Percentiles rank a stretch among this genome's conserved stretches.
phyloP scores from a whole-genome alignment of 2,113 vertebrate genomes.

The Scomber japonicus region DNA sequence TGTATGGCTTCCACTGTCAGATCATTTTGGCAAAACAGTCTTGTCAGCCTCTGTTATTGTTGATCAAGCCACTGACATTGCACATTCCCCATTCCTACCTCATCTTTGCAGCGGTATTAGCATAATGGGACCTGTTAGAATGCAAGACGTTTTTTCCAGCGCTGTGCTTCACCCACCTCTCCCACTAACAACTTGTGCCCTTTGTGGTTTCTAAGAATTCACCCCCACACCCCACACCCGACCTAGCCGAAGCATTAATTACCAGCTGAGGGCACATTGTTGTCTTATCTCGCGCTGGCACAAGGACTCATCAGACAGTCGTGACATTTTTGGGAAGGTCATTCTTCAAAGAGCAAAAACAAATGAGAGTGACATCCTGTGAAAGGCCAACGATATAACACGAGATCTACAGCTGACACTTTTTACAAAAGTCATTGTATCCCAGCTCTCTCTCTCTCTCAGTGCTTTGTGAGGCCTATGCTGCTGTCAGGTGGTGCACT shows the following conservation, averaged over 20 bases:
- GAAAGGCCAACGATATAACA: conserved; percentile 53
- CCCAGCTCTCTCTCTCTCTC: conserved; percentile 14
- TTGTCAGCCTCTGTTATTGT: conserved; percentile 30
- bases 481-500: neutral
- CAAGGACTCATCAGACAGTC: conserved; percentile 52
- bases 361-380: conserved; percentile 55
- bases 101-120: conserved; percentile 40
- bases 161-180: conserved; percentile 3
- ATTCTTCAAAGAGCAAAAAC: conserved; percentile 63
- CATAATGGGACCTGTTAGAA: conserved; percentile 58
- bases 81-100: conserved; percentile 25
- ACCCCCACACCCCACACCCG: conserved; percentile 45
- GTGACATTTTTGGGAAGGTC: conserved; percentile 69
- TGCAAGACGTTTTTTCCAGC: conserved; percentile 22
- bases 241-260: conserved; percentile 66
- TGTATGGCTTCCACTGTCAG: neutral
- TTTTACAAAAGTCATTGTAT: conserved; percentile 46
- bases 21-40: conserved; percentile 12
- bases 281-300: conserved; percentile 71
- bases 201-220: conserved; percentile 50
- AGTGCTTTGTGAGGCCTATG: conserved; percentile 17
- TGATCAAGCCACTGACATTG: conserved; percentile 20
- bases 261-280: conserved; percentile 63
- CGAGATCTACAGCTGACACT: conserved; percentile 44
- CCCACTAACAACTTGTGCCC: conserved; percentile 30